A percentile compares a stretch with the other conserved stretches of the same genome.
Evolutionary conservation across 1,140 invertebrate genomes (phyloP).

Genomic region (Phymorhynchus buccinoides): DNA sequence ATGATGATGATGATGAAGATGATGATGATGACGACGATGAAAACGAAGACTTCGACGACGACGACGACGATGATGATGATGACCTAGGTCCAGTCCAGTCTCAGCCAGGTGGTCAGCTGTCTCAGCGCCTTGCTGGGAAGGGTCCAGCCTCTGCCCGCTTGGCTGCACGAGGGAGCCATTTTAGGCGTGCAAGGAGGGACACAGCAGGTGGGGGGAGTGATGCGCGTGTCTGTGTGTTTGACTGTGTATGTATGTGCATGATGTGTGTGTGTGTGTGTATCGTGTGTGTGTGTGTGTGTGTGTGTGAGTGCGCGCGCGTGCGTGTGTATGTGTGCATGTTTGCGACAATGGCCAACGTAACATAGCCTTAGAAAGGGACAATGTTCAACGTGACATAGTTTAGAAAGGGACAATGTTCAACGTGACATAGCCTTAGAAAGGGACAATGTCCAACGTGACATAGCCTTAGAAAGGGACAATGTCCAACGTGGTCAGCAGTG

Average conservation of each 20-base stretch:
- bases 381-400: too few species aligned
- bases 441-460: too few species aligned
- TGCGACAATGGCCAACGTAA: too few species aligned
- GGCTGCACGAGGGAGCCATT: conserved; percentile 70
- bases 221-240: neutral
- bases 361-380: too few species aligned
- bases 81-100: conserved; percentile 15
- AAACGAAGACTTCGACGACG: too few species aligned
- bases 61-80: too few species aligned
- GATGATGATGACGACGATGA: too few species aligned
- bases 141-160: conserved; percentile 67
- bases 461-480: too few species aligned
- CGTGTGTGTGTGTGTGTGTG: neutral
- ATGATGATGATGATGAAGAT: too few species aligned
- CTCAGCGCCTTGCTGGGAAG: conserved; percentile 53
- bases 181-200: conserved; percentile 72
- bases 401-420: too few species aligned
- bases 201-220: conserved; percentile 53
- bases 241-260: neutral
- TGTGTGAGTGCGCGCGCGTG: neutral
- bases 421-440: too few species aligned
- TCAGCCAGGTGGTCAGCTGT: conserved; percentile 56
- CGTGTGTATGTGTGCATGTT: neutral
- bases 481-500: too few species aligned
- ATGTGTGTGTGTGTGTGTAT: neutral